Evolutionary conservation across 2,888 invertebrate genomes (phyloP).

Genomic region (Coleophora deauratella): DNA sequence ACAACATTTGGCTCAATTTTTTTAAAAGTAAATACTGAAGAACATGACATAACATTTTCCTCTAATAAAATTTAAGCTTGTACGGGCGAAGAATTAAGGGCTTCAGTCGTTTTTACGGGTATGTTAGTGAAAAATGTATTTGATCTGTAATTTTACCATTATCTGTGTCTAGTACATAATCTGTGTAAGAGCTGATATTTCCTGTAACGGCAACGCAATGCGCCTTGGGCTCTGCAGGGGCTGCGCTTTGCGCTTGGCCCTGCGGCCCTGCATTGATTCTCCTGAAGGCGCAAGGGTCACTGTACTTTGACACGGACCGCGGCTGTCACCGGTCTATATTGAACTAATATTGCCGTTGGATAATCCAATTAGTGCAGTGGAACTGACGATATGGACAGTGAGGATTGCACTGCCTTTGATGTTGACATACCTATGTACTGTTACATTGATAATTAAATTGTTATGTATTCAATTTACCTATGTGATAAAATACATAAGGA

Average conservation of each 20-base stretch:
- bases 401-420: constrained; percentile 36
- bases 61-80: too few species aligned
- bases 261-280: constrained; percentile 26
- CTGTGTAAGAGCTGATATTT: constrained; percentile 5
- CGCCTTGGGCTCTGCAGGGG: constrained; percentile 22
- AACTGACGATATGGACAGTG: constrained; percentile 33
- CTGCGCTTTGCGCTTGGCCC: constrained; percentile 14
- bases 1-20: too few species aligned
- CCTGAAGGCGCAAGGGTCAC: constrained; percentile 50
- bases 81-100: too few species aligned
- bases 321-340: constrained; percentile 38
- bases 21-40: too few species aligned
- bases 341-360: constrained; percentile 55
- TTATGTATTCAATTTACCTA: too few species aligned
- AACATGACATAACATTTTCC: too few species aligned
- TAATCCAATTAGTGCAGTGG: constrained; percentile 51
- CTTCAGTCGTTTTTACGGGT: too few species aligned
- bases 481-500: too few species aligned
- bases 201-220: constrained; percentile 22
- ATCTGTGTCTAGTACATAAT: too few species aligned
- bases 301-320: constrained; percentile 43
- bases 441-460: neutral
- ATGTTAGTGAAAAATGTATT: too few species aligned
- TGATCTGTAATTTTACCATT: too few species aligned
- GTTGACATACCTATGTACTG: constrained; percentile 17